Conservation (phyloP, 2,797 vertebrate species). For the Diplodus sargus region DNA sequence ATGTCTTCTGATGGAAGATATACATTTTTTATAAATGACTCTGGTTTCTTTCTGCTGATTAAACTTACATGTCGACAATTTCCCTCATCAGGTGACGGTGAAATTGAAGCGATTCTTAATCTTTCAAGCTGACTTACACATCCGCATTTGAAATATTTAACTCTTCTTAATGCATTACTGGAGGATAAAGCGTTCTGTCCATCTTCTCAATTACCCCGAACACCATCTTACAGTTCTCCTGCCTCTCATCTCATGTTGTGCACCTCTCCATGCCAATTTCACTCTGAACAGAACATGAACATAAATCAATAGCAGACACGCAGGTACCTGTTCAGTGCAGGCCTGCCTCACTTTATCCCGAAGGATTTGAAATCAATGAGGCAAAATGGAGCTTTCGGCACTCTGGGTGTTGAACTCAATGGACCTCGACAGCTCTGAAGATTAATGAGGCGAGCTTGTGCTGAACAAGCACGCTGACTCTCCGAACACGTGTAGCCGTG, state of each 20-base stretch:
- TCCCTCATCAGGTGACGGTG: neutral
- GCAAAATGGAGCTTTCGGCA: conserved; percentile 56
- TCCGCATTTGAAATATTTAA: neutral
- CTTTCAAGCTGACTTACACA: neutral
- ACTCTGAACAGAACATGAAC: conserved; percentile 21
- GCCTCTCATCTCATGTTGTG: neutral
- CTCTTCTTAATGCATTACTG: neutral
- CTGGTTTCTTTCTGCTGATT: neutral
- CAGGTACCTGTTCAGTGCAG: neutral
- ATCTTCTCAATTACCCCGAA: neutral
- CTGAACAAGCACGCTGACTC: conserved; percentile 54
- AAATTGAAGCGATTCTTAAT: neutral
- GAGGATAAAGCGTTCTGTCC: neutral
- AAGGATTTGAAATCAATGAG: conserved; percentile 46
- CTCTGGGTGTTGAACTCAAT: conserved; percentile 32
- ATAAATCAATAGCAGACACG: conserved; percentile 38
- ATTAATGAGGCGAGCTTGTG: conserved; percentile 67
- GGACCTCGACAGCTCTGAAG: conserved; percentile 23
- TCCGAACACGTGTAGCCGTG: conserved; percentile 17
- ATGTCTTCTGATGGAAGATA: neutral
- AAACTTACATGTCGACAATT: neutral
- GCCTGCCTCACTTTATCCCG: neutral
- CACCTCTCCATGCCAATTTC: conserved; percentile 6
- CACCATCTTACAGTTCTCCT: neutral
- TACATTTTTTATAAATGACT: neutral